Base-by-base conservation (phyloP, 2,113 vertebrate species). In the Xiphophorus hellerii region DNA sequence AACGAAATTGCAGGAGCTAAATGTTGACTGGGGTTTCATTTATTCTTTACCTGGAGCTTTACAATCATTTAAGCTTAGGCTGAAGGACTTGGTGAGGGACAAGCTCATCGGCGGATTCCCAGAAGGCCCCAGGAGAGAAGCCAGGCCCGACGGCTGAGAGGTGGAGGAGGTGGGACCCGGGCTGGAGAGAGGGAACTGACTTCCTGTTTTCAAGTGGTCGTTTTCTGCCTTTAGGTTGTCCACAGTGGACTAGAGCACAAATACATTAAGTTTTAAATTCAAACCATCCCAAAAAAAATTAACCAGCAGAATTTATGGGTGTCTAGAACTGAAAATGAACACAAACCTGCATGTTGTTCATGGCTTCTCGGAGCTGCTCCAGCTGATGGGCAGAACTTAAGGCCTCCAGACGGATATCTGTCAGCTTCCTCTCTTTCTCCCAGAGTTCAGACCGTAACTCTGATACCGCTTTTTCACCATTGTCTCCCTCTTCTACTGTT, bases 331-430 rank as follows among this genome's bases (percentile, higher is more conserved):
- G 29, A 1, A 25, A 25, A 65, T 30, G 10, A 13, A 27, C 11
- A 51, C 25, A 64, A 66, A 98, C 97, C 96, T 99, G 96, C 97
- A 99, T 99, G 80, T 94, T 97, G 90, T 98, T 97, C 97, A 99
- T 99, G 37, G 97, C 95, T 70, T 98, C 97, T 62, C 95, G 84
- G 30, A 99, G 95, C 88, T 98, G 97, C 89, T 98, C 97, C 31
- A 99, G 94, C 84, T 99, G 97, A 81, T 98, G 97, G 60, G 97
- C 97, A 0, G 97, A 99, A 92, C 94, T 98, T 62, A 99, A 95
- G 30, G 97, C 97, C 84, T 99, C 97, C 75, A 98, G 81, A 37
- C 97, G 96, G 82, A 99, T 99, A 72, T 99, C 97, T 0, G 97
- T 99, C 51, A 99, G 94, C 83, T 96, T 96, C 95, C 97, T 96